These are phyloP conservation scores for Agriopis leucophaearia DNA, from an alignment of 2,888 invertebrate species.

Conservation along the genomic window DNA sequence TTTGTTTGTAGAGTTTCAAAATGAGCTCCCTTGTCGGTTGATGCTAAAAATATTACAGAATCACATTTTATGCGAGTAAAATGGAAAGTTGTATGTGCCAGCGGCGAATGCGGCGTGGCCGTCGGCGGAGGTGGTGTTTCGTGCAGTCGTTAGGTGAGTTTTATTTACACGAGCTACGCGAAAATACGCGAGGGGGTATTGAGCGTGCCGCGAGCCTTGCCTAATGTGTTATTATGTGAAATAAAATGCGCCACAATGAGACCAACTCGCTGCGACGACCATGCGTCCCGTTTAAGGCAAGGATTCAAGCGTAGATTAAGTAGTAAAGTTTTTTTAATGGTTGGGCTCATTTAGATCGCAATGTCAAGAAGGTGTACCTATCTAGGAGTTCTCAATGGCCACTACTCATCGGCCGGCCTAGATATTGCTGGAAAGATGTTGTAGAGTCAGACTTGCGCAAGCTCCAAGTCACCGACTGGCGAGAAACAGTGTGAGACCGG, in stretches of 20 bases:
- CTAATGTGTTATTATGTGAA: constrained; percentile 83
- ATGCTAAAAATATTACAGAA: constrained; percentile 47
- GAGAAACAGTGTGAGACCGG: too few species aligned
- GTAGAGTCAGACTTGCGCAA: too few species aligned
- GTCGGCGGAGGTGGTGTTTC: constrained; percentile 56
- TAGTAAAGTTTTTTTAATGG: too few species aligned
- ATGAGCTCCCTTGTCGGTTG: constrained; percentile 44
- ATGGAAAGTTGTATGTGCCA: constrained; percentile 50
- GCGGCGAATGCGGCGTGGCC: constrained; percentile 43
- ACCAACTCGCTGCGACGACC: constrained; percentile 54
- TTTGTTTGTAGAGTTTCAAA: constrained; percentile 48
- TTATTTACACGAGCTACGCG: constrained; percentile 74
- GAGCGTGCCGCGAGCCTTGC: constrained; percentile 63
- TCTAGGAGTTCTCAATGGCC: too few species aligned
- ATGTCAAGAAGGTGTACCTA: too few species aligned
- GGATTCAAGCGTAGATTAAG: neutral
- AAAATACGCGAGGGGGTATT: constrained; percentile 64
- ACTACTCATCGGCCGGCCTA: too few species aligned
- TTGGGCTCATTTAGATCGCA: too few species aligned
- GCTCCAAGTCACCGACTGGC: too few species aligned
- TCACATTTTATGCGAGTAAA: constrained; percentile 54
- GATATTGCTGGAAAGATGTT: too few species aligned
- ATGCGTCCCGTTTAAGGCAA: constrained; percentile 39
- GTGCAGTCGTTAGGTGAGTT: constrained; percentile 68
- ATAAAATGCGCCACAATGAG: constrained; percentile 72